Percentiles rank a stretch among this genome's conserved stretches.
These are phyloP conservation scores for Cheilosia vernalis DNA, from an alignment of 2,888 invertebrate genomes.

Conservation along the genomic window DNA sequence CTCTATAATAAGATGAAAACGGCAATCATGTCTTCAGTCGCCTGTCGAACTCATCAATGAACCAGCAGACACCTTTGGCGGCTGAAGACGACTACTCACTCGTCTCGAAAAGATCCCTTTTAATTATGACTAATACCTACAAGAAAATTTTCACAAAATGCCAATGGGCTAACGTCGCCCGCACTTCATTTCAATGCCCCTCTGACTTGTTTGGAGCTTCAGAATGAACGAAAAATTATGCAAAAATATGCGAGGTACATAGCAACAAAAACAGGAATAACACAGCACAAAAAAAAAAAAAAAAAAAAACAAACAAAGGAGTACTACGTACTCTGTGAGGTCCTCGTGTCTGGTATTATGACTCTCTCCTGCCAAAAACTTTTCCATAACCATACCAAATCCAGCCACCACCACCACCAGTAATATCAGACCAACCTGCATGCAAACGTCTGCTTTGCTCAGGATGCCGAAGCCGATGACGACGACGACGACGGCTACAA, in stretches of 20 bases:
- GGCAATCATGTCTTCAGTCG: neutral
- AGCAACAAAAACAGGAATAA: constrained; percentile 44
- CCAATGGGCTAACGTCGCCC: constrained; percentile 16
- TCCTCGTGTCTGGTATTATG: constrained; percentile 70
- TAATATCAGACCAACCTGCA: constrained; percentile 46
- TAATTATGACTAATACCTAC: constrained; percentile 33
- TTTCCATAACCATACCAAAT: constrained; percentile 27
- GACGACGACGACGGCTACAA: constrained; percentile 23
- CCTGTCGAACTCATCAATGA: constrained; percentile 7
- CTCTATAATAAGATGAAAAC: neutral
- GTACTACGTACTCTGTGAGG: constrained; percentile 53
- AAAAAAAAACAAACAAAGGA: neutral
- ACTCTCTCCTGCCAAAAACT: constrained; percentile 65
- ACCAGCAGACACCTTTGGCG: neutral
- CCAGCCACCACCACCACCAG: constrained; percentile 22
- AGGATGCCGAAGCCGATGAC: constrained; percentile 34
- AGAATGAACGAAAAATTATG: constrained; percentile 7
- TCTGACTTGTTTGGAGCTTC: constrained; percentile 1
- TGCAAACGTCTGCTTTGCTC: constrained; percentile 38
- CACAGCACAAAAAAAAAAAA: constrained; percentile 24
- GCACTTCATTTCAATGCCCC: constrained; percentile 20
- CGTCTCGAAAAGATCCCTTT: constrained; percentile 4
- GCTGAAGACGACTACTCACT: neutral
- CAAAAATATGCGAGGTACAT: constrained; percentile 5
- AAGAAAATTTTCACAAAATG: constrained; percentile 5